These are phyloP conservation scores for Ecdyonurus torrentis DNA, from an alignment of 2,888 invertebrate genomes.

Conservation along the genomic window DNA sequence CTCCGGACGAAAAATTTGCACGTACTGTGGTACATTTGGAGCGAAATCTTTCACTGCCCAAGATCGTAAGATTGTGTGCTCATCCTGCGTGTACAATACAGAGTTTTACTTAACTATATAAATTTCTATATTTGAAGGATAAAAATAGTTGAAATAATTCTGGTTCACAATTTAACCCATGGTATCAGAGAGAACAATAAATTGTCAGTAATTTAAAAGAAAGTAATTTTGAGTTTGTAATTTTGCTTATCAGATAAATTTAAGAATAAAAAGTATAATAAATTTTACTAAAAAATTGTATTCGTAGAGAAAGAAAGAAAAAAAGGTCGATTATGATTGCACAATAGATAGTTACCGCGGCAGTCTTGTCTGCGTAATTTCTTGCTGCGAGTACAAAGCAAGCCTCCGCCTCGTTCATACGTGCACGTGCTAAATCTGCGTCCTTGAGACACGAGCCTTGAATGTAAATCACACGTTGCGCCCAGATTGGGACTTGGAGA, in stretches of 20 bases:
- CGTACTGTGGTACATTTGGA: conserved; percentile 90
- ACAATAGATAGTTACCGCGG: conserved; percentile 62
- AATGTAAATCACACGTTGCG: conserved; percentile 90
- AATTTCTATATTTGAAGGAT: not conserved
- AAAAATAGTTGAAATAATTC: not conserved
- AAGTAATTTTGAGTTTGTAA: too few relatives aligned
- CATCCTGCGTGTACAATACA: conserved; percentile 33
- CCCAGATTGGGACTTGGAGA: conserved; percentile 89
- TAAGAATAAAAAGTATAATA: too few relatives aligned
- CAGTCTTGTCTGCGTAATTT: conserved; percentile 91
- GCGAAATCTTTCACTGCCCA: conserved; percentile 99
- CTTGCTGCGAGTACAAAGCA: conserved; percentile 93
- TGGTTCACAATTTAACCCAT: not conserved
- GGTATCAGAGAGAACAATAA: too few relatives aligned
- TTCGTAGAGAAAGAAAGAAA: too few relatives aligned
- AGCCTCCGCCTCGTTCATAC: conserved; percentile 95
- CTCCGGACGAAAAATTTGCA: conserved; percentile 95
- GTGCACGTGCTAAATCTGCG: conserved; percentile 81
- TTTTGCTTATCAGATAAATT: too few relatives aligned
- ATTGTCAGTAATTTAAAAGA: too few relatives aligned
- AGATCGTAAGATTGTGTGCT: conserved; percentile 63
- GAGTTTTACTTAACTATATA: not conserved
- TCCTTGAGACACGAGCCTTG: conserved; percentile 95
- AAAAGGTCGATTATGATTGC: not conserved
- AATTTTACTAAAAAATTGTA: too few relatives aligned